Evolutionary conservation across 2,113 vertebrate species (phyloP), one percentile per base, ranked within the genome.

Genomic region (Syrrhaptes paradoxus): DNA sequence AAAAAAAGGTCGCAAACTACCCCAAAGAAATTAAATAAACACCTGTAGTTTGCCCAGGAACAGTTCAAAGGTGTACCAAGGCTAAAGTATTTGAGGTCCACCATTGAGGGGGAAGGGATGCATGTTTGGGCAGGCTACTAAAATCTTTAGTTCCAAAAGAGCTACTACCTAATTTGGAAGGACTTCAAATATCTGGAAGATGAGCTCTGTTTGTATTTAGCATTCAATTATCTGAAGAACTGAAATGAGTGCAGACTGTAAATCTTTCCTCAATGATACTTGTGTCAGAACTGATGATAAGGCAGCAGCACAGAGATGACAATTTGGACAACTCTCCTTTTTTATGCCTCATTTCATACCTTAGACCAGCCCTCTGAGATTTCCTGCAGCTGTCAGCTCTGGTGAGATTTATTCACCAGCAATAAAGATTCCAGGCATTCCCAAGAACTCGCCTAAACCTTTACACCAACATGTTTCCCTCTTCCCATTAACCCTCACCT

Each of bases 391-490:
- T 95, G 85, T 87, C 90, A 81, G 41, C 58, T 88, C 48, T 85
- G n/a, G 24, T 72, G 73, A 86, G 68, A 95, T 95, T 97, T 96
- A 94, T 88, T 94, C 21, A 51, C 61, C 9, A 10, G 61, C 49
- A 71, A 88, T 81, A 84, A 90, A 93, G 43, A 94, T 95, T 92
- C 93, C 90, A 90, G 72, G 45, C 90, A 96, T 94, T 96, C 83
- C 85, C 1, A 3, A 55, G 57, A 88, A 77, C 41, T 68, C 1
- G 0, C 26, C 54, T 75, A 80, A 85, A 84, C 51, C 20, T 85
- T 74, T 83, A 85, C 32, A 77, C 9, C 3, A 2, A 67, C 54
- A n/a, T 31, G 6, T 34, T 93, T 11, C 38, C 21, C 49, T 78
- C 43, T 90, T 95, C 83, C 72, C 28, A 29, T 49, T 73, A 77